Evolutionary conservation across 2,113 vertebrate species (phyloP).

Genomic region (Porphyrio hochstetteri): DNA sequence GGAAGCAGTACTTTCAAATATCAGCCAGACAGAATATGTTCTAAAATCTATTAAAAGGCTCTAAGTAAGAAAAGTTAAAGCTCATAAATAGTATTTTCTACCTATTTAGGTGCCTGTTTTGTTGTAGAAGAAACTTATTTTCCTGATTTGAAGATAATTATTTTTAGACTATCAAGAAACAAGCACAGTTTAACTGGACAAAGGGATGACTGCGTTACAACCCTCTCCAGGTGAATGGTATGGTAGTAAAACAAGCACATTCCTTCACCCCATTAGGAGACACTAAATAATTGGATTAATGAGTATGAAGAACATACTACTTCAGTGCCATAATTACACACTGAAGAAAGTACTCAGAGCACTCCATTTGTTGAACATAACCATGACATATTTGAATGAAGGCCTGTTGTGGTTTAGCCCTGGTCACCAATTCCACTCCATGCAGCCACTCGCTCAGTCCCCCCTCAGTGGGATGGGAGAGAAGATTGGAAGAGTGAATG

Average conservation of each 20-base stretch:
- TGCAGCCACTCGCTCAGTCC: too few relatives aligned
- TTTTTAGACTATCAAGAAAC: not conserved
- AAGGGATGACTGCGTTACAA: not conserved
- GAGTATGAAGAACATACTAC: not conserved
- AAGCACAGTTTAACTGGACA: not conserved
- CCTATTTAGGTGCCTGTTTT: not conserved
- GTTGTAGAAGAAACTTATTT: not conserved
- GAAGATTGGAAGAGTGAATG: too few relatives aligned
- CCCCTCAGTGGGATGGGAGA: too few relatives aligned
- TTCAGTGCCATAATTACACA: accelerated
- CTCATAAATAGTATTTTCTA: not conserved
- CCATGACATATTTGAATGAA: accelerated
- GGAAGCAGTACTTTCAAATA: not conserved
- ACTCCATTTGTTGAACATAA: accelerated
- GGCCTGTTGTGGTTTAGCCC: too few relatives aligned
- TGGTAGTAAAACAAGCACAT: not conserved
- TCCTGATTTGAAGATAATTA: not conserved
- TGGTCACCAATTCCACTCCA: too few relatives aligned
- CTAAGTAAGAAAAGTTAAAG: not conserved
- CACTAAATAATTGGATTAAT: not conserved
- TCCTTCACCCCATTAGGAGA: not conserved
- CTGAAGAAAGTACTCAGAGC: not conserved
- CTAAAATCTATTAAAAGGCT: not conserved
- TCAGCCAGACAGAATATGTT: not conserved
- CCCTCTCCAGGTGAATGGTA: not conserved